These are phyloP conservation scores for Napeogenes inachia DNA, from an alignment of 2,888 invertebrate species.

Conservation along the genomic window DNA sequence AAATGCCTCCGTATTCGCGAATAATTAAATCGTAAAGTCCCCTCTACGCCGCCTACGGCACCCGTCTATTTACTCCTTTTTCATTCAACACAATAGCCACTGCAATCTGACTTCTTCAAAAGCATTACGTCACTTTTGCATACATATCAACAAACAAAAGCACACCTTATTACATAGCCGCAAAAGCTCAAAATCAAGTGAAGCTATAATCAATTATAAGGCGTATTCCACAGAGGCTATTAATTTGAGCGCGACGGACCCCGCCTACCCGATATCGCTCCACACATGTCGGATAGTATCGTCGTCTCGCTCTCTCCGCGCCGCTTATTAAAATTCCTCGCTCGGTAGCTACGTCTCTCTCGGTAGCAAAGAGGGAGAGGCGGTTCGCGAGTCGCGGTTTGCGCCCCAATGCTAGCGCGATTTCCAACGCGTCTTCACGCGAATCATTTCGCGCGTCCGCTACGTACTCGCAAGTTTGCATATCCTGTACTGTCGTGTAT, in stretches of 20 bases:
- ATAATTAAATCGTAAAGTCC: conserved; percentile 79
- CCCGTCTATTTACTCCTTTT: conserved; percentile 76
- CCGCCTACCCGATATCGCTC: conserved; percentile 74
- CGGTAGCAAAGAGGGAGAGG: conserved; percentile 43
- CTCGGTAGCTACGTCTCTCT: conserved; percentile 71
- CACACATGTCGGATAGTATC: conserved; percentile 67
- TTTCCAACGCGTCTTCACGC: conserved; percentile 73
- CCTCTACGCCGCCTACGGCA: conserved; percentile 74
- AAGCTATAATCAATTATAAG: conserved; percentile 48
- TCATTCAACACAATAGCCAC: conserved; percentile 76
- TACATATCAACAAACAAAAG: conserved; percentile 28
- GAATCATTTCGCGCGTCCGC: conserved; percentile 54
- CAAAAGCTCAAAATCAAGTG: conserved; percentile 39
- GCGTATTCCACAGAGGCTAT: conserved; percentile 70
- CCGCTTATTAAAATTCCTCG: conserved; percentile 76
- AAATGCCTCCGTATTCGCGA: conserved; percentile 78
- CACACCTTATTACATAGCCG: conserved; percentile 28
- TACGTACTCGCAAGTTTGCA: neutral
- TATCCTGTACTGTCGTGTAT: no score
- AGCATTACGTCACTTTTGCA: conserved; percentile 50
- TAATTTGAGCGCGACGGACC: conserved; percentile 76
- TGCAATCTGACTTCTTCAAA: conserved; percentile 64
- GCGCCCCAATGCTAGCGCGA: conserved; percentile 73
- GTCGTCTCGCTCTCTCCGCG: conserved; percentile 70
- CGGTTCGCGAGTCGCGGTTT: conserved; percentile 56